Percentiles rank a stretch among this genome's conserved stretches.
Evolutionary conservation across 1,140 invertebrate species (phyloP).

Genomic region (Drosophila triauraria): DNA sequence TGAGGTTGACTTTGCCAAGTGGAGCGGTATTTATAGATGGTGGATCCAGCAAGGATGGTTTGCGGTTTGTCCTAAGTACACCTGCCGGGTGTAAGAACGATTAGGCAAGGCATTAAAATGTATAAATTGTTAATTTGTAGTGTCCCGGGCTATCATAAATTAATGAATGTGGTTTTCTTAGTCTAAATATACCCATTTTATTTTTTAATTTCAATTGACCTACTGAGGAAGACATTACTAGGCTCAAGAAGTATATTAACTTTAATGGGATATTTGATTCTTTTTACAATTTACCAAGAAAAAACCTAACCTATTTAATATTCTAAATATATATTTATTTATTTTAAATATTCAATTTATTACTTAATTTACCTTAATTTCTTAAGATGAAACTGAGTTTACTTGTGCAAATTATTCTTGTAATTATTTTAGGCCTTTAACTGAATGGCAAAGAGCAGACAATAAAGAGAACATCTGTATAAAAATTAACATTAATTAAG

Average conservation of each 20-base stretch:
- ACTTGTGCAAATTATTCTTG: not conserved
- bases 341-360: no score
- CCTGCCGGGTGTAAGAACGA: slow-evolving; percentile 1
- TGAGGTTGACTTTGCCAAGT: not conserved
- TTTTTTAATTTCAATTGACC: slow-evolving; percentile 5
- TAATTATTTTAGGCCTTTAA: not conserved
- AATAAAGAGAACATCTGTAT: slow-evolving; percentile 13
- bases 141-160: not conserved
- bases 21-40: slow-evolving; percentile 34
- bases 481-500: slow-evolving; percentile 69
- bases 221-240: not conserved
- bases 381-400: not conserved
- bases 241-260: no score
- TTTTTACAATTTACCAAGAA: no score
- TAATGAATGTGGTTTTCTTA: not conserved
- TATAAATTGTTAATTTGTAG: slow-evolving; percentile 16
- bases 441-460: slow-evolving; percentile 18
- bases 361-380: no score
- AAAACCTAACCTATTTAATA: no score
- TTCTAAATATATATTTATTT: no score
- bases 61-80: slow-evolving; percentile 33
- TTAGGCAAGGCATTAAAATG: slow-evolving; percentile 13
- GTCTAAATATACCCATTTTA: not conserved
- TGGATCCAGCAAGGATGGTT: slow-evolving; percentile 11
- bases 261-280: not conserved